Conservation (phyloP, 2,888 invertebrate genomes). For the Hirtodrosophila cameraria region DNA sequence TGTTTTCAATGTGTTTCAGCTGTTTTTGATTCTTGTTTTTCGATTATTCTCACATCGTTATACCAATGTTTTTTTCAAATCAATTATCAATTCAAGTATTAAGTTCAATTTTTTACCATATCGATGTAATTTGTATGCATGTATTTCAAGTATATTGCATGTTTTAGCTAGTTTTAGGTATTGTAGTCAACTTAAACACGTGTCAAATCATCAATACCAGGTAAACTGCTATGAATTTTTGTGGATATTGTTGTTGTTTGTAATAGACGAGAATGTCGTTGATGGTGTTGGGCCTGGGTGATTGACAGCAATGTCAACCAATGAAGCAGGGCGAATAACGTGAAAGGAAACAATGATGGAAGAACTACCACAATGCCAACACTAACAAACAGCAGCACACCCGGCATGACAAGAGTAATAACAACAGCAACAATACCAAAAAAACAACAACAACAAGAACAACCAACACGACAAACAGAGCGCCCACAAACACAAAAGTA, state of each 20-base stretch:
- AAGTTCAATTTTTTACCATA: too few relatives aligned
- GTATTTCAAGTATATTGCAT: too few relatives aligned
- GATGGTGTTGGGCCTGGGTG: slow-evolving; percentile 29
- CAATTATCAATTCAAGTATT: too few relatives aligned
- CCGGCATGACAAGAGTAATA: slow-evolving; percentile 27
- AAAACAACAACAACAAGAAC: slow-evolving; percentile 2
- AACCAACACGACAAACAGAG: slow-evolving; percentile 3
- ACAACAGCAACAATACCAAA: slow-evolving; percentile 22
- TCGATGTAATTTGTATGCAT: too few relatives aligned
- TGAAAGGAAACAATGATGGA: slow-evolving; percentile 51
- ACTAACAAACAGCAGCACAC: slow-evolving; percentile 30
- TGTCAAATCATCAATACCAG: slow-evolving; percentile 23
- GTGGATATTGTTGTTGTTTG: slow-evolving; percentile 1
- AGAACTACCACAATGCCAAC: slow-evolving; percentile 34
- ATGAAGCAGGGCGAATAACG: slow-evolving; percentile 25
- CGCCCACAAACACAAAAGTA: slow-evolving; percentile 31
- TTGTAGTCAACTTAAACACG: slow-evolving; percentile 24
- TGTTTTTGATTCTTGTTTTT: neutral
- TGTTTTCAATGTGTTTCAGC: neutral
- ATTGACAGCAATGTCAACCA: slow-evolving; percentile 43
- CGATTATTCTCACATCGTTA: too few relatives aligned
- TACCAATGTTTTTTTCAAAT: too few relatives aligned
- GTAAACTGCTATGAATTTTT: slow-evolving; percentile 1
- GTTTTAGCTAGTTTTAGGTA: slow-evolving; percentile 1
- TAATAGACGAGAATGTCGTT: slow-evolving; percentile 1